Base-by-base conservation (phyloP, 2,888 invertebrate genomes). In the Pardosa pseudoannulata region DNA sequence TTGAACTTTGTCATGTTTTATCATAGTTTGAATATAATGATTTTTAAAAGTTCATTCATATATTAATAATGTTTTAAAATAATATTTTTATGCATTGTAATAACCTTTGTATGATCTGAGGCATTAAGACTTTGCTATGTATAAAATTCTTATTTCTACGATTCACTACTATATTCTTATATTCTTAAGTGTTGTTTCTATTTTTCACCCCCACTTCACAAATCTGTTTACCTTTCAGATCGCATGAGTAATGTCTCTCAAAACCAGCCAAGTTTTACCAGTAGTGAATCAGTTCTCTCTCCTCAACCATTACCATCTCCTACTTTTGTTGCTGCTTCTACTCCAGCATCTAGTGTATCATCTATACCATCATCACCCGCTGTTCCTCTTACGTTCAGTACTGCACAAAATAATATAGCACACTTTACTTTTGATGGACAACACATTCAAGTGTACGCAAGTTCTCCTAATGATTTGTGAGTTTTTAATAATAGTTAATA, bases 201-300 rank as follows among this genome's bases (percentile, higher is more conserved):
- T n/a, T n/a, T n/a, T n/a, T n/a, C n/a, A n/a, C n/a, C n/a, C n/a
- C n/a, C n/a, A n/a, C n/a, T n/a, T n/a, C n/a, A n/a, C n/a, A n/a
- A n/a, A n/a, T n/a, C n/a, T n/a, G n/a, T n/a, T n/a, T n/a, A n/a
- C n/a, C n/a, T 56, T 56, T 23, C 41, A 89, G 89, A 82, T 68
- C 89, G 88, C 89, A 83, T 89, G 90, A 89, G 91, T 89, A 88
- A 89, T 19, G 88, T 89, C 27, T 82, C 88, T 28, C 89, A 89
- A n/a, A 89, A 85, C 19, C 88, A 79, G 27, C n/a, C 71, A 39
- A 76, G 32, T 56, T 83, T 74, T 41, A 39, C 68, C 62, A n/a
- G n/a, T 36, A 67, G 56, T 50, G 88, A 88, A 11, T 56, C 85
- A 29, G 56, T 81, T 29, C 29, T 88, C 9, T 88, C 88, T 28